Conservation (phyloP, 2,888 invertebrate genomes). For the Girardia tigrina region DNA sequence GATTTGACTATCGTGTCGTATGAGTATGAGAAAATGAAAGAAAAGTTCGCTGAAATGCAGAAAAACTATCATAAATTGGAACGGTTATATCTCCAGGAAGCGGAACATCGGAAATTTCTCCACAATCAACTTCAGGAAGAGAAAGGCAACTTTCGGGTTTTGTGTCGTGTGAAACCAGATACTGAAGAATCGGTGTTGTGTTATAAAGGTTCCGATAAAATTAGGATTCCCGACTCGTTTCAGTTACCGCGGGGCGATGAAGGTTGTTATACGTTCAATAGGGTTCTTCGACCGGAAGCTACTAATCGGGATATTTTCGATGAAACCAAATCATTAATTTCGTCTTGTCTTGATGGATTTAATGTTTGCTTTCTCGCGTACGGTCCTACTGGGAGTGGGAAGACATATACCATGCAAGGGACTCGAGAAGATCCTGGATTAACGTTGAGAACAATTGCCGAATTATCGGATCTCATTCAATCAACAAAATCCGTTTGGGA, state of each 20-base stretch:
- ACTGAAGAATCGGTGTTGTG: not conserved
- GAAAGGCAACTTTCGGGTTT: constrained; percentile 28
- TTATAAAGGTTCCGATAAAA: constrained; percentile 24
- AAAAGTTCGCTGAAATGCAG: constrained; percentile 11
- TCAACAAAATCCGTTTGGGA: not conserved
- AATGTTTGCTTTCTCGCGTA: constrained; percentile 31
- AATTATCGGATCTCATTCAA: constrained; percentile 14
- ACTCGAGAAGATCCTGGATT: constrained; percentile 28
- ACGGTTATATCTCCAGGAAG: constrained; percentile 16
- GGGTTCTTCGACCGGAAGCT: not conserved
- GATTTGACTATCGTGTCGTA: not conserved
- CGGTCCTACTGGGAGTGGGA: constrained; percentile 31
- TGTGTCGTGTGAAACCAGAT: constrained; percentile 20
- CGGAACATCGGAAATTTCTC: constrained; percentile 10
- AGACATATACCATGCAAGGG: constrained; percentile 32
- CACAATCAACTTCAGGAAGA: constrained; percentile 32
- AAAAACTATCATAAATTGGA: constrained; percentile 16
- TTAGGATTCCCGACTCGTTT: not conserved
- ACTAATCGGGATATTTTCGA: constrained; percentile 30
- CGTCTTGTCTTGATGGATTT: constrained; percentile 31
- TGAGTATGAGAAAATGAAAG: constrained; percentile 27
- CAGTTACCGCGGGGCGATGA: constrained; percentile 15
- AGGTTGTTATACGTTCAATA: constrained; percentile 26
- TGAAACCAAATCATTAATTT: constrained; percentile 26
- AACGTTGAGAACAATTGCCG: constrained; percentile 16